Conservation (phyloP, 2,888 invertebrate genomes). For the Meandrusa payeni region DNA sequence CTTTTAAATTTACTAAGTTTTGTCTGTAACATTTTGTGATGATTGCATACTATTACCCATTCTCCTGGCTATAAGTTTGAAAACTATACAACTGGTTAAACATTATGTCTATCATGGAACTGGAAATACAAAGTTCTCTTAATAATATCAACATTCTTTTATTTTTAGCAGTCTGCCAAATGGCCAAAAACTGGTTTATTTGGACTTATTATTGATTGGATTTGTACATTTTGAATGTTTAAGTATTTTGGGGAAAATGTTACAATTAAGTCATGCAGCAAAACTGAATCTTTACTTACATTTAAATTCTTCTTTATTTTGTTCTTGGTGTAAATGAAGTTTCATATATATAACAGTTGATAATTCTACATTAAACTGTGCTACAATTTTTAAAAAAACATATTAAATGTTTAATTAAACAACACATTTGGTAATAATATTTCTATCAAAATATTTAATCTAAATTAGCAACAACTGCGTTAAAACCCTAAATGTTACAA, state of each 20-base stretch:
- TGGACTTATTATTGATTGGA: constrained; percentile 19
- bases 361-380: no score
- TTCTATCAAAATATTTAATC: no score
- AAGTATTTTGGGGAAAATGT: background rate
- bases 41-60: no score
- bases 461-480: constrained; percentile 10
- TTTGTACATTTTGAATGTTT: constrained; percentile 8
- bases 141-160: constrained; percentile 20
- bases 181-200: constrained; percentile 15
- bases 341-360: no score
- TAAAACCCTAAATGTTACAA: constrained; percentile 21
- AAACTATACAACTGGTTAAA: constrained; percentile 13
- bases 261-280: constrained; percentile 1
- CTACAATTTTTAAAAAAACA: no score
- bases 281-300: constrained; percentile 16
- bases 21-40: no score
- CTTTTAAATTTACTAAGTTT: no score
- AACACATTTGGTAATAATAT: no score
- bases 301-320: constrained; percentile 10
- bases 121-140: constrained; percentile 14
- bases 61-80: background rate
- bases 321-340: no score
- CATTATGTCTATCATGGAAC: constrained; percentile 9
- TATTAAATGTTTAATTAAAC: no score
- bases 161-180: constrained; percentile 17